These are phyloP conservation scores for Accipiter virgatus DNA, from an alignment of 2,113 vertebrate genomes.

Conservation along the genomic window DNA sequence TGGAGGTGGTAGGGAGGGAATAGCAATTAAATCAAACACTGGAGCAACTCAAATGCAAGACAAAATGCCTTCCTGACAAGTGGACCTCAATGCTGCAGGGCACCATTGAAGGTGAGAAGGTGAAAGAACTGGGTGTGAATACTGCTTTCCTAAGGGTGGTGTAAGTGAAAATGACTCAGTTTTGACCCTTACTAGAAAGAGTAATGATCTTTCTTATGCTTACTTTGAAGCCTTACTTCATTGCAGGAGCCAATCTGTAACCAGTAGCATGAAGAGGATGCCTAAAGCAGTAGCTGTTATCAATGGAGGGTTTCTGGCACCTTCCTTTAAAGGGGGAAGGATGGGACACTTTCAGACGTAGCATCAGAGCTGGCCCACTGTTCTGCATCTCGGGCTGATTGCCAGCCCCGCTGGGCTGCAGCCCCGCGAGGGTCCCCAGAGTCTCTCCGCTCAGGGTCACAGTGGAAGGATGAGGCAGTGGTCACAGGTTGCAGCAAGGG, in stretches of 20 bases:
- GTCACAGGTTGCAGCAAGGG: background rate
- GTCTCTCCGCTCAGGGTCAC: background rate
- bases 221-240: background rate
- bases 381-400: background rate
- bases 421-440: background rate
- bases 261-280: background rate
- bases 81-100: background rate
- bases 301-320: background rate
- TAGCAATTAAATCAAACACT: background rate
- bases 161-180: background rate
- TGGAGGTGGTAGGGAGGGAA: background rate
- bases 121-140: background rate
- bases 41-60: background rate
- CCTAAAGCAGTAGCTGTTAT: background rate
- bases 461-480: background rate
- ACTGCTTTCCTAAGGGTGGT: background rate
- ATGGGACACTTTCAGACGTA: background rate
- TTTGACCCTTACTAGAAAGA: background rate
- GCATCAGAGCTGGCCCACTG: fast-evolving
- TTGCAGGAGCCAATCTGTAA: background rate
- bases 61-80: background rate
- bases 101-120: background rate
- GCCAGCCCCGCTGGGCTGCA: fast-evolving
- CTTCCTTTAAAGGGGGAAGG: background rate
- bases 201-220: background rate